These are phyloP conservation scores for Luscinia megarhynchos DNA, from an alignment of 2,797 vertebrate genomes.

Conservation along the genomic window DNA sequence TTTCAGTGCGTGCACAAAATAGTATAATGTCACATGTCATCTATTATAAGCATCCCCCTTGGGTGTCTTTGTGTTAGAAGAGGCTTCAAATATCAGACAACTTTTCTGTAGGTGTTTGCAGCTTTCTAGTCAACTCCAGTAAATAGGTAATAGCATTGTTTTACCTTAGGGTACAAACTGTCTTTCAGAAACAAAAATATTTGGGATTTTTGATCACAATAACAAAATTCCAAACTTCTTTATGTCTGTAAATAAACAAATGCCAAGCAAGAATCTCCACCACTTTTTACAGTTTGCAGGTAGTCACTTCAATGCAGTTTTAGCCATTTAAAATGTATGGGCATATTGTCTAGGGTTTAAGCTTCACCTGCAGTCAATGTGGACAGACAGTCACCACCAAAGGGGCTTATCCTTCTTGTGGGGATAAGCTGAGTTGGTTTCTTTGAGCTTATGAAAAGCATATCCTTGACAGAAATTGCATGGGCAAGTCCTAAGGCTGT, in stretches of 20 bases:
- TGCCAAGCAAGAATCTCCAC: background rate
- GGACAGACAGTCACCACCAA: background rate
- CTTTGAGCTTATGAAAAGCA: background rate
- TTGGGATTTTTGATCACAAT: background rate
- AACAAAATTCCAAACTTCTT: background rate
- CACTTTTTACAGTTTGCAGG: background rate
- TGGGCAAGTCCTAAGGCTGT: background rate
- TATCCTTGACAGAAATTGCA: background rate
- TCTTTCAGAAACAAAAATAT: background rate
- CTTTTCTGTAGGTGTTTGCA: background rate
- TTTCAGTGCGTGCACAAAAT: background rate
- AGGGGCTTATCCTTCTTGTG: background rate
- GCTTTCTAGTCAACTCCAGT: background rate
- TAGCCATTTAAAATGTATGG: background rate
- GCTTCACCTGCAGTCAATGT: background rate
- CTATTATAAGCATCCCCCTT: background rate
- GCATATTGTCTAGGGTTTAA: background rate
- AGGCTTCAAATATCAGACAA: background rate
- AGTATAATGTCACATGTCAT: accelerated
- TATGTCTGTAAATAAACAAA: background rate
- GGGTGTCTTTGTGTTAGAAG: background rate
- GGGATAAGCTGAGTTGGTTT: background rate
- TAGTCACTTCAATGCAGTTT: background rate
- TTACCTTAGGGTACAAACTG: background rate
- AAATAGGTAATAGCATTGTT: background rate